Evolutionary conservation across 2,113 vertebrate genomes (phyloP).

Genomic region (Ptyas mucosa): DNA sequence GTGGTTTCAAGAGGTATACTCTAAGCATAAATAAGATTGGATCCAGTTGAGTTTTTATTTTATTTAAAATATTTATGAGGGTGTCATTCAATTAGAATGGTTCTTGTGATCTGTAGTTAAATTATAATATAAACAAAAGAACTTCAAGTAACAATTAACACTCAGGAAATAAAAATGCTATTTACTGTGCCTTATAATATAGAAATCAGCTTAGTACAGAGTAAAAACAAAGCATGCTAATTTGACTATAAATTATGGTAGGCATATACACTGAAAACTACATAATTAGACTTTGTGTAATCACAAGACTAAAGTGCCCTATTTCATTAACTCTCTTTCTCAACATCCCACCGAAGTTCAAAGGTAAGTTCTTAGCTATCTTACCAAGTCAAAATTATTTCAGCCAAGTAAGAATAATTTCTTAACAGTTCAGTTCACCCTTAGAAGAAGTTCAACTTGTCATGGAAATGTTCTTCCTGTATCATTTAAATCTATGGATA

Average conservation of each 20-base stretch:
- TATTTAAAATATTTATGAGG: not conserved
- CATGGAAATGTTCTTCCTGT: not conserved
- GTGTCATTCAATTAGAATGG: not conserved
- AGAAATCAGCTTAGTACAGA: not conserved
- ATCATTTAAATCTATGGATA: not conserved
- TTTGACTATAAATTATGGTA: not conserved
- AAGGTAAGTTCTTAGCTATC: not conserved
- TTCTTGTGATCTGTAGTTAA: not conserved
- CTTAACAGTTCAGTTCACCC: not conserved
- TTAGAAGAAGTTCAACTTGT: not conserved
- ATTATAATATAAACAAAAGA: not conserved
- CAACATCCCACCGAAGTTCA: not conserved
- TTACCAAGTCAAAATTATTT: not conserved
- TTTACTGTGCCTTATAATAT: not conserved
- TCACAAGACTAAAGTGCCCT: not conserved
- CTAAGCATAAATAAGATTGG: not conserved
- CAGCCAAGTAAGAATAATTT: not conserved
- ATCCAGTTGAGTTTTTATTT: not conserved
- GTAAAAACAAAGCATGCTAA: not conserved
- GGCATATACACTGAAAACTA: not conserved
- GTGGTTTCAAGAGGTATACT: not conserved
- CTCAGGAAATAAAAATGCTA: not conserved
- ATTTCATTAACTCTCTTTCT: not conserved
- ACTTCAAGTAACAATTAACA: not conserved
- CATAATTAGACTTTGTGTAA: not conserved